A percentile compares a stretch with the other conserved stretches of the same genome.
These are phyloP conservation scores for Aphodius granarius DNA, from an alignment of 2,888 invertebrate genomes.

Conservation along the genomic window DNA sequence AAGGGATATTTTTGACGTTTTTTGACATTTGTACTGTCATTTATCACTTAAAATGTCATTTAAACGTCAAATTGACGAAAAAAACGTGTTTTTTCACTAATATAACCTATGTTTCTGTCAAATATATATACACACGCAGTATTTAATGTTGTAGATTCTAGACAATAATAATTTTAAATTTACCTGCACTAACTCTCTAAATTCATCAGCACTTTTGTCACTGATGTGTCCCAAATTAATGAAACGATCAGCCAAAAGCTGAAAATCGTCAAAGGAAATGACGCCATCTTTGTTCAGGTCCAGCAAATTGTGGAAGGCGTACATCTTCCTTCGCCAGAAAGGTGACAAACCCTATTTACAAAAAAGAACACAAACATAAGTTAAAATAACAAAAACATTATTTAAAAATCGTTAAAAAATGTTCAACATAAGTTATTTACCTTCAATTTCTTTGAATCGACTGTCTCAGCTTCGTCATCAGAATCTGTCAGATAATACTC, in stretches of 20 bases:
- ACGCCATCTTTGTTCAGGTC: slow-evolving; percentile 87
- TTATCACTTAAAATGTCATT: too few species aligned
- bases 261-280: slow-evolving; percentile 80
- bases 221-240: slow-evolving; percentile 74
- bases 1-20: too few species aligned
- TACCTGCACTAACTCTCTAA: slow-evolving; percentile 71
- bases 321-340: slow-evolving; percentile 86
- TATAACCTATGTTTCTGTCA: too few species aligned
- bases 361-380: too few species aligned
- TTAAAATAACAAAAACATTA: too few species aligned
- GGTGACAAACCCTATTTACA: slow-evolving; percentile 57
- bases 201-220: slow-evolving; percentile 67
- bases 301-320: slow-evolving; percentile 78
- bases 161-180: too few species aligned
- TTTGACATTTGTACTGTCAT: too few species aligned
- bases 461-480: neutral
- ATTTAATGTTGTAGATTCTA: slow-evolving; percentile 1
- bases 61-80: too few species aligned
- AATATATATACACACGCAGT: too few species aligned
- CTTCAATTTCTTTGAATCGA: neutral
- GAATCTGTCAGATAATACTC: neutral
- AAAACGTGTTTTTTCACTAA: too few species aligned
- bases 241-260: slow-evolving; percentile 73
- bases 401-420: too few species aligned
- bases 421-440: neutral